phyloP scores from a whole-genome alignment of 2,113 vertebrate genomes.

The Polypterus bichir region DNA sequence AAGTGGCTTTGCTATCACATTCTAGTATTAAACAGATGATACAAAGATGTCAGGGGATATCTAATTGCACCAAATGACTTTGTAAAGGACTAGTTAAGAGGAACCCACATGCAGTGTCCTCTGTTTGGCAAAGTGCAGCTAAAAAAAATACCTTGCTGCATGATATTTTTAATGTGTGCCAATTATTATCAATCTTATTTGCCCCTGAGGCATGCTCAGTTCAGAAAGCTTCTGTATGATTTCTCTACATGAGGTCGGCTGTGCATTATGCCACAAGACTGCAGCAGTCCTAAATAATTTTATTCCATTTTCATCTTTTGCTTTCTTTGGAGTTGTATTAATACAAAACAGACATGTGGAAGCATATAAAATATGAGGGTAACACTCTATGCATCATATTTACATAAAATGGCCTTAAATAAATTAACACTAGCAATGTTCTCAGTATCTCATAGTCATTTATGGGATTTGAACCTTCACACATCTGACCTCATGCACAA shows the following conservation, averaged over 20 bases:
- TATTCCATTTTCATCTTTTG: not conserved
- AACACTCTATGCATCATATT: too few relatives aligned
- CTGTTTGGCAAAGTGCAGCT: slow-evolving; percentile 18
- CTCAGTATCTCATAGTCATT: too few relatives aligned
- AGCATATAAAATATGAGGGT: too few relatives aligned
- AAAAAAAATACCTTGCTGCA: slow-evolving; percentile 13
- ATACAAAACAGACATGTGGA: too few relatives aligned
- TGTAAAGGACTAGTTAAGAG: not conserved
- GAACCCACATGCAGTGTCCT: not conserved
- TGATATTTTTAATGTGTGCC: slow-evolving; percentile 16
- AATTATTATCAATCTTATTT: slow-evolving; percentile 22
- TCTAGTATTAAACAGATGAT: too few relatives aligned
- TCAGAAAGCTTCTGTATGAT: slow-evolving; percentile 12
- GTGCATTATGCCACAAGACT: slow-evolving; percentile 4
- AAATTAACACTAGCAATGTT: too few relatives aligned
- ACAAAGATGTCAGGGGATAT: not conserved
- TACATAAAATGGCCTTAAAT: too few relatives aligned
- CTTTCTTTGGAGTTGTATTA: not conserved
- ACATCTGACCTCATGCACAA: too few relatives aligned
- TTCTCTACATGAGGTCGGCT: slow-evolving; percentile 11
- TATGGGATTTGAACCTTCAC: too few relatives aligned
- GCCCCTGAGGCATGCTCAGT: slow-evolving; percentile 17
- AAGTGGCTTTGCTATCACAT: too few relatives aligned
- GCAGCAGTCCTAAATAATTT: not conserved
- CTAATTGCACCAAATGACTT: not conserved